A percentile compares a stretch with the other conserved stretches of the same genome.
These are phyloP conservation scores for Pogonognathellus flavescens DNA, from an alignment of 1,140 invertebrate genomes.

Conservation along the genomic window DNA sequence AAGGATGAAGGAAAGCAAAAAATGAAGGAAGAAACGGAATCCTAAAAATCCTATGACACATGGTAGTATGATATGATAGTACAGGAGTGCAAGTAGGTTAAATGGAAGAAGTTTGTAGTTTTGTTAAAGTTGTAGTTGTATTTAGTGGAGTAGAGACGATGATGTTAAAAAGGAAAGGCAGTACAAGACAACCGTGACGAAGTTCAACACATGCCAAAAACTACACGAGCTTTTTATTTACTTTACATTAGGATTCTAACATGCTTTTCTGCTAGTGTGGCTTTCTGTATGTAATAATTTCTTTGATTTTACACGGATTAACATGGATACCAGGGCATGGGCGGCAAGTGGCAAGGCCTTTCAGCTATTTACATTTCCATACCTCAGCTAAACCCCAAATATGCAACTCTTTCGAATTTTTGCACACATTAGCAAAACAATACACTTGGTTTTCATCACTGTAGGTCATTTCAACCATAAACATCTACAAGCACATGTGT, in stretches of 20 bases:
- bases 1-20: conserved; percentile 8
- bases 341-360: not conserved
- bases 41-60: not conserved
- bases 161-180: conserved; percentile 37
- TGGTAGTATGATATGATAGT: too few species aligned
- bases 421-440: not conserved
- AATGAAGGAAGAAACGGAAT: not conserved
- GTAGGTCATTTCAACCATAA: not conserved
- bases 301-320: conserved; percentile 25
- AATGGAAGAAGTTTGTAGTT: not conserved
- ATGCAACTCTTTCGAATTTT: not conserved
- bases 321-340: not conserved
- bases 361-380: not conserved
- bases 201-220: conserved; percentile 47
- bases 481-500: not conserved
- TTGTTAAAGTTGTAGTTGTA: not conserved
- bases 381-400: not conserved
- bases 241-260: conserved; percentile 20
- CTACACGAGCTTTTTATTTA: conserved; percentile 33
- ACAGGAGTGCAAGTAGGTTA: conserved; percentile 5
- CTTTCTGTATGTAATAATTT: conserved; percentile 2
- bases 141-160: not conserved
- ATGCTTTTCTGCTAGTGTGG: not conserved
- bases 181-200: conserved; percentile 32
- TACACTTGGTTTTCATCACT: not conserved